A percentile compares a stretch with the other conserved stretches of the same genome.
phyloP scores from a whole-genome alignment of 2,888 invertebrate genomes.

The Flabesymbios commensalis region DNA sequence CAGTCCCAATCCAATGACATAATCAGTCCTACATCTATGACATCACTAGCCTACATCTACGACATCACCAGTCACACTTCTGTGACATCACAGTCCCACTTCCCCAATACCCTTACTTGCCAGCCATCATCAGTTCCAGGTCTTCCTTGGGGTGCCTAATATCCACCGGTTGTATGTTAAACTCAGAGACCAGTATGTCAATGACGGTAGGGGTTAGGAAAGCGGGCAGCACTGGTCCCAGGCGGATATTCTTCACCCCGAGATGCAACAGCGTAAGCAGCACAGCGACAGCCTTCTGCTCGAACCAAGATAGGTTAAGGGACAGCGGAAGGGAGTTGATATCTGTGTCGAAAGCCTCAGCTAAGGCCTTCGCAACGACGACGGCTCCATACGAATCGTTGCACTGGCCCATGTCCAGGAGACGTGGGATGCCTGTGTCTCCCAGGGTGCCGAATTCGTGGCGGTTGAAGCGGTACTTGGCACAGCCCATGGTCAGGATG shows the following conservation, averaged over 20 bases:
- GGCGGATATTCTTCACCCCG: conserved; percentile 41
- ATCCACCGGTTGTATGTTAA: conserved; percentile 37
- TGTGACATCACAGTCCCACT: too few relatives aligned
- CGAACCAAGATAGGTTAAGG: conserved; percentile 43
- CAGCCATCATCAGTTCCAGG: conserved; percentile 34
- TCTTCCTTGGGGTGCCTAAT: conserved; percentile 38
- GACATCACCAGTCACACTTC: too few relatives aligned
- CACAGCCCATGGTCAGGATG: conserved; percentile 47
- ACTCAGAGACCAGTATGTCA: conserved; percentile 36
- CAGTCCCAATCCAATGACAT: too few relatives aligned
- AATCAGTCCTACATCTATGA: too few relatives aligned
- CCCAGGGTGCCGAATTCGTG: conserved; percentile 40
- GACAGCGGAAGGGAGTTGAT: conserved; percentile 44
- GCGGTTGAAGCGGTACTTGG: conserved; percentile 42
- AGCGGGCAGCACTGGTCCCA: conserved; percentile 44
- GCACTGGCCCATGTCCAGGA: conserved; percentile 45
- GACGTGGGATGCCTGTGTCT: conserved; percentile 42
- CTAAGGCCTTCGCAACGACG: conserved; percentile 41
- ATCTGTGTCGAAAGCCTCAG: conserved; percentile 41
- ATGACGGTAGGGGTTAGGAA: conserved; percentile 42
- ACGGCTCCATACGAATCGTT: conserved; percentile 44
- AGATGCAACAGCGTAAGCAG: conserved; percentile 41
- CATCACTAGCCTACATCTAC: too few relatives aligned
- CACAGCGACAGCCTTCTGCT: conserved; percentile 46
- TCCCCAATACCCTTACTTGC: too few relatives aligned